Base-by-base conservation (phyloP, 2,888 invertebrate genomes). In the Cryptophagus acutangulus region DNA sequence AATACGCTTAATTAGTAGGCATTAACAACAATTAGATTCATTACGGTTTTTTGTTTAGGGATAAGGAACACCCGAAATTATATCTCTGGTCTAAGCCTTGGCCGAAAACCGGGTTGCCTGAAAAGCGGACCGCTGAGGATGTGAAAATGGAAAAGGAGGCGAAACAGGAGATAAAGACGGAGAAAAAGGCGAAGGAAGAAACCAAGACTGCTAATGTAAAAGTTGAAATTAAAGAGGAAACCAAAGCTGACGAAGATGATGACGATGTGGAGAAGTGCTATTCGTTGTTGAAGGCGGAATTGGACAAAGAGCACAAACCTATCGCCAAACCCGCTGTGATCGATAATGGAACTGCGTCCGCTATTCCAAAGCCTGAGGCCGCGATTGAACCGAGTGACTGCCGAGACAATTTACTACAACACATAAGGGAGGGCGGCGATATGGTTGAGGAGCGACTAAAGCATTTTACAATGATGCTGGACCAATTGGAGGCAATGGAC, bases 41-140 rank as follows among this genome's bases (percentile, higher is more conserved):
- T n/a, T n/a, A 31, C 12, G 12, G 34, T 49, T 49, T 45, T 44
- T 16, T 40, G 68, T 62, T 2, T 61, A 82, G 81, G 34, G 82
- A 82, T 44, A 84, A 85, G 52, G 82, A 87, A 63, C 90, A 90
- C 61, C 89, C 88, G 0, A 90, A 90, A 59, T 71, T 90, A 24
- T 89, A 89, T 66, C 72, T 89, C 0, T 90, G 89, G 90, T 85
- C 88, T 0, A 86, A 87, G 55, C 82, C 83, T 48, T 89, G 88
- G 88, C 84, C 84, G 54, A 78, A 79, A 69, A 12, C 69, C 66
- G 52, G 61, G 33, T 43, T 67, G 34, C 64, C 67, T 2, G 65
- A 66, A 45, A 64, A 64, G 52, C n/a, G n/a, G n/a, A n/a, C n/a
- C n/a, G n/a, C n/a, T n/a, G 38, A 43, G 17, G 43, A 49, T 29